phyloP scores from a whole-genome alignment of 2,888 invertebrate genomes.

The Clanis bilineata region DNA sequence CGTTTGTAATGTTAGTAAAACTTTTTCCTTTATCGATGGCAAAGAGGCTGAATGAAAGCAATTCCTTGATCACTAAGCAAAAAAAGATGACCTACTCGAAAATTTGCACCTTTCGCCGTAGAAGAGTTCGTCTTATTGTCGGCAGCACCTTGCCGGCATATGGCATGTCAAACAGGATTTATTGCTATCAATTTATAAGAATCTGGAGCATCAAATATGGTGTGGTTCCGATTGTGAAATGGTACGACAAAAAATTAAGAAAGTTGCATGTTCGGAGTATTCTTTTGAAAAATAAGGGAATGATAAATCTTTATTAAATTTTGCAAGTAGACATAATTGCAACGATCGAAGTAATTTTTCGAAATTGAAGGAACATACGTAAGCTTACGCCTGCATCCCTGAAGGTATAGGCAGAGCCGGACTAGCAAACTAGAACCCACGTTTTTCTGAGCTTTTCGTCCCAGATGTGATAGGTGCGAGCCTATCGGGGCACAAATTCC shows the following conservation, averaged over 20 bases:
- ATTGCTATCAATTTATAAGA: background rate
- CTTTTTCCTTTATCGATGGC: background rate
- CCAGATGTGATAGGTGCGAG: too few species aligned
- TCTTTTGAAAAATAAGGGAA: background rate
- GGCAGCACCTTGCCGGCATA: conserved; percentile 68
- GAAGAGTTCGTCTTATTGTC: conserved; percentile 61
- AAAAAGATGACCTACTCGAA: conserved; percentile 68
- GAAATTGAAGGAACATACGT: too few species aligned
- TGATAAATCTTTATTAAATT: background rate
- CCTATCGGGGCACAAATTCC: too few species aligned
- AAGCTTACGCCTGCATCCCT: too few species aligned
- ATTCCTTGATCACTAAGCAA: conserved; percentile 25
- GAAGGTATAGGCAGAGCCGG: too few species aligned
- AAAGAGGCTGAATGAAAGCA: background rate
- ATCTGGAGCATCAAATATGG: conserved; percentile 8
- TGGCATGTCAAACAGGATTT: conserved; percentile 45
- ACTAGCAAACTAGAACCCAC: too few species aligned
- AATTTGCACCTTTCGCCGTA: conserved; percentile 69
- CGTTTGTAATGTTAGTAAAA: background rate
- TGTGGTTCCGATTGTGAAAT: conserved; percentile 1
- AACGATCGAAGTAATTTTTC: too few species aligned
- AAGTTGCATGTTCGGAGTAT: background rate
- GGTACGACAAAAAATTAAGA: background rate
- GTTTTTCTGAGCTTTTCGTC: too few species aligned
- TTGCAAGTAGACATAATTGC: background rate